Evolutionary conservation across 2,113 vertebrate genomes (phyloP).

Genomic region (Sphaerodactylus townsendi): DNA sequence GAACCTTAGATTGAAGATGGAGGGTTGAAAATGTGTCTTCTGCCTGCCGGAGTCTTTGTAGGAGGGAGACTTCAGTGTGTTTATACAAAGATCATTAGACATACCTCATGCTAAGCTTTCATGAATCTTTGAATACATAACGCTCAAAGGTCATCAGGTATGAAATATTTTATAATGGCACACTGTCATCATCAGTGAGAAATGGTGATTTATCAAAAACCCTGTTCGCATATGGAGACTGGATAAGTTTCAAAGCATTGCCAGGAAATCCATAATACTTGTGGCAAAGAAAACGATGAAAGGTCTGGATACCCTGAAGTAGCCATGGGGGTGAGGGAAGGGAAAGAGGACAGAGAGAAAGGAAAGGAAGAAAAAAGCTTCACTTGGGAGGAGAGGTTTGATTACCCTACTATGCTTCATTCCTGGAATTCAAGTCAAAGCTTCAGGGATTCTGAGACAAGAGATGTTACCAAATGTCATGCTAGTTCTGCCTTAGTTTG

Average conservation of each 20-base stretch:
- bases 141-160: constrained; percentile 60
- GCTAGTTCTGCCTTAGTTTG: no score
- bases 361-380: neutral
- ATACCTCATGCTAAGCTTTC: constrained; percentile 57
- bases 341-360: neutral
- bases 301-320: neutral
- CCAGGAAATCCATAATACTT: neutral
- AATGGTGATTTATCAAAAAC: constrained; percentile 75
- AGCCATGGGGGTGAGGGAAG: neutral
- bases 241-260: neutral
- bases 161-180: constrained; percentile 75
- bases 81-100: constrained; percentile 69
- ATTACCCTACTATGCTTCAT: neutral
- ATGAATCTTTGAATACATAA: constrained; percentile 73
- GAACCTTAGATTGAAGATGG: constrained; percentile 56
- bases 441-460: neutral
- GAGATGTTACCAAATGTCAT: no score
- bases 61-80: constrained; percentile 68
- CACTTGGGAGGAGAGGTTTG: neutral
- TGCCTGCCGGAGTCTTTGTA: constrained; percentile 67
- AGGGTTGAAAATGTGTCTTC: constrained; percentile 74
- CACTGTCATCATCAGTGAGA: constrained; percentile 67
- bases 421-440: neutral
- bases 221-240: constrained; percentile 36
- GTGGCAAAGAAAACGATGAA: neutral